These are phyloP conservation scores for Castor canadensis DNA, from an alignment of 2,113 vertebrate species.

Conservation along the genomic window DNA sequence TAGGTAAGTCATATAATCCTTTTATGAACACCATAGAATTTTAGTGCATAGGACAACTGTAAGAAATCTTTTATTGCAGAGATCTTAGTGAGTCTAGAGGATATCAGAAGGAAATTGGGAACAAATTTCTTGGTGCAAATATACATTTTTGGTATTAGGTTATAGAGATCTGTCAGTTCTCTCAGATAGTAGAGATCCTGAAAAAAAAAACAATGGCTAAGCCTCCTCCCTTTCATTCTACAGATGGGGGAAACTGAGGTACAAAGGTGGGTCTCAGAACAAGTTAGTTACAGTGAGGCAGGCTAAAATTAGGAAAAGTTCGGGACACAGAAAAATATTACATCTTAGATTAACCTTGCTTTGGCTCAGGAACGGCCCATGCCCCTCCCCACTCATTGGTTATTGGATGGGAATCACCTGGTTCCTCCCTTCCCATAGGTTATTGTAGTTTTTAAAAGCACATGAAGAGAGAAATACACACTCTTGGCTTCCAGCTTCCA, in stretches of 20 bases:
- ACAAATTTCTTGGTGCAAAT: neutral
- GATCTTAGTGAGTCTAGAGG: neutral
- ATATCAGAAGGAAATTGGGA: neutral
- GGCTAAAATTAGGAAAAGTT: too few relatives aligned
- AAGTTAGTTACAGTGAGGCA: too few relatives aligned
- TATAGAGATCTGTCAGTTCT: neutral
- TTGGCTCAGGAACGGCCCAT: too few relatives aligned
- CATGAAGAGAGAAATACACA: too few relatives aligned
- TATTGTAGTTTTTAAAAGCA: too few relatives aligned
- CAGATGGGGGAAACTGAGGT: neutral
- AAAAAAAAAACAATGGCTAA: neutral
- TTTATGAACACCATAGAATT: conserved; percentile 5
- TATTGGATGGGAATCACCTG: too few relatives aligned
- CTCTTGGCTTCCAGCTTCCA: too few relatives aligned
- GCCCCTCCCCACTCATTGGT: too few relatives aligned
- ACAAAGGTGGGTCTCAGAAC: conserved; percentile 14
- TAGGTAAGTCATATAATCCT: neutral
- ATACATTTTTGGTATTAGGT: neutral
- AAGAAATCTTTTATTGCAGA: neutral
- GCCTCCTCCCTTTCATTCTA: neutral
- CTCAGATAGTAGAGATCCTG: neutral
- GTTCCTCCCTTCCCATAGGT: too few relatives aligned
- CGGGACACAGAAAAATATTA: too few relatives aligned
- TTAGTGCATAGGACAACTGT: neutral
- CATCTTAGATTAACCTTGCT: too few relatives aligned